Base-by-base conservation (phyloP, 2,113 vertebrate species). In the Hystrix cristata region DNA sequence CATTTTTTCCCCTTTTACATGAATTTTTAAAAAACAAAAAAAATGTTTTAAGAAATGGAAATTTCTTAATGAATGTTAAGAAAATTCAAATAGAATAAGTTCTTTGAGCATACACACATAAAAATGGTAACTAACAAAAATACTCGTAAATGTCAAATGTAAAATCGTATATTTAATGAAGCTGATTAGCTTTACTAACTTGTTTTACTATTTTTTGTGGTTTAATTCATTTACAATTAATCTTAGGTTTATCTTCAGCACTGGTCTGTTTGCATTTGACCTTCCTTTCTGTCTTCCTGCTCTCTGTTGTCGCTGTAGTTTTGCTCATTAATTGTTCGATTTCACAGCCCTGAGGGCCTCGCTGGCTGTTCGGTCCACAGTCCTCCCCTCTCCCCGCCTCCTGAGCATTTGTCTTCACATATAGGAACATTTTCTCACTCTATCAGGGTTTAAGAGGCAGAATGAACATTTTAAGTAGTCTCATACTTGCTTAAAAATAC, bases 191-290 rank as follows among this genome's bases (percentile, higher is more conserved):
- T 83, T 62, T 43, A 64, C 48, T 64, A 16, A 48, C 27, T 79
- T 53, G 29, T 34, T 94, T 94, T 84, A 84, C 19, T 76, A 90
- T 76, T 72, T 34, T 78, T 79, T 79, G 76, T 79, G 74, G 62
- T 84, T 95, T 93, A 72, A 97, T 87, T 96, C 72, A 97, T 95
- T 96, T 89, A 80, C 94, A 94, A 95, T 97, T 89, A 89, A 97
- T 93, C 91, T n/a, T 64, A 27, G 88, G 86, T 93, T 92, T 95
- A 96, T 92, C 87, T 97, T 97, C 84, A 79, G 90, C 87, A 74
- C 83, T 84, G 89, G 62, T 13, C 59, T 84, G 46, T 80, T 93
- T 93, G 92, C 55, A 5, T 81, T 90, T 94, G 90, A 92, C 92
- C 84, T 95, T 88, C 87, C 57, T 92, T 81, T 60, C 69, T 90